phyloP scores from a whole-genome alignment of 2,113 vertebrate genomes.

The Platysteira castanea region DNA sequence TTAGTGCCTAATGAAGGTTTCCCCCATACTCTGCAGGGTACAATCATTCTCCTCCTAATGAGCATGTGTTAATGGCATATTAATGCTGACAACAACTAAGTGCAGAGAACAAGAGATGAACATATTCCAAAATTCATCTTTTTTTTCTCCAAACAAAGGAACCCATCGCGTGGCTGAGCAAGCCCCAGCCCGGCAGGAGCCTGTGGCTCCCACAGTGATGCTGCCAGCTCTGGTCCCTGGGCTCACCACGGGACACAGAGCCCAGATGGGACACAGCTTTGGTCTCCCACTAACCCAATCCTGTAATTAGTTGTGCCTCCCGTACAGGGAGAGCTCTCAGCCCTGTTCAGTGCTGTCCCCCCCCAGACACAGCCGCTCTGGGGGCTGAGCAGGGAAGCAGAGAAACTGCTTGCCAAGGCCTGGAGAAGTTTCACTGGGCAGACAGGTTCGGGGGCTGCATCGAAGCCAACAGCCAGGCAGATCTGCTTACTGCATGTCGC shows the following conservation, averaged over 20 bases:
- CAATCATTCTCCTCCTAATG: conserved; percentile 41
- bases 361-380: rapidly evolving
- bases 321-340: not conserved
- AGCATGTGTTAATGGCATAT: conserved; percentile 47
- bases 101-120: conserved; percentile 8
- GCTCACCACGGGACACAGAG: not conserved
- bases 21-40: conserved; percentile 48
- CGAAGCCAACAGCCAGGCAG: not conserved
- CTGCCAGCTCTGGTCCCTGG: not conserved
- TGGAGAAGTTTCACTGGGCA: not conserved
- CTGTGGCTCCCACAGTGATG: not conserved
- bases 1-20: conserved; percentile 53
- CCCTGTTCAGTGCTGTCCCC: rapidly evolving
- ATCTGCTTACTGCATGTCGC: not conserved
- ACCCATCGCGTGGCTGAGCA: not conserved
- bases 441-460: not conserved
- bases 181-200: not conserved
- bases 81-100: conserved; percentile 53
- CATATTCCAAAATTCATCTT: not conserved
- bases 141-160: not conserved
- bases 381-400: not conserved
- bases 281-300: not conserved
- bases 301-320: rapidly evolving
- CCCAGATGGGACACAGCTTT: rapidly evolving
- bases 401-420: rapidly evolving